Conservation (phyloP, 2,888 invertebrate genomes). For the Philhelius pedissequus region DNA sequence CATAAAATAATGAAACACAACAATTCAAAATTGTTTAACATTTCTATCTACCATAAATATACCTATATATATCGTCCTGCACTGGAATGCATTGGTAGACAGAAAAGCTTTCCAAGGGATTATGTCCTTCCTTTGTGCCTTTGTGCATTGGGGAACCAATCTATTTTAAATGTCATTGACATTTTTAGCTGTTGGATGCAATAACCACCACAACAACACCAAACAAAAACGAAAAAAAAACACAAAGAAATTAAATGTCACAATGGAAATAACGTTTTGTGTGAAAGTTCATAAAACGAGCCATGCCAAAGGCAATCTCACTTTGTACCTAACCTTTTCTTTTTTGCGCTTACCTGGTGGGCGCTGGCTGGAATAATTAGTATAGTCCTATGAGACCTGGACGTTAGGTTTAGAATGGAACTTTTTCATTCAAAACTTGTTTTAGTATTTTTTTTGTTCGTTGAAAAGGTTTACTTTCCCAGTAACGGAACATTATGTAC, state of each 20-base stretch:
- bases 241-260: not conserved
- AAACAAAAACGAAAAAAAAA: no score
- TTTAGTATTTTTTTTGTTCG: not conserved
- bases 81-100: not conserved
- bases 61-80: not conserved
- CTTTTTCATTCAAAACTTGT: not conserved
- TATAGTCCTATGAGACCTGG: not conserved
- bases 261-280: not conserved
- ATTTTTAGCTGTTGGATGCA: not conserved
- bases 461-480: not conserved
- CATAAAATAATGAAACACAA: constrained; percentile 12
- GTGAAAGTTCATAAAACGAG: not conserved
- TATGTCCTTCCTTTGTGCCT: no score
- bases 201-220: no score
- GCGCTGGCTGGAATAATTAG: not conserved
- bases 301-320: not conserved
- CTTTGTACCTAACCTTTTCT: not conserved
- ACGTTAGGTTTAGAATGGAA: not conserved
- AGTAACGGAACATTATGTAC: not conserved
- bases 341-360: not conserved
- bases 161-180: constrained; percentile 25
- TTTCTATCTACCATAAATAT: not conserved
- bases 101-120: not conserved
- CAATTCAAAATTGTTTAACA: constrained; percentile 17
- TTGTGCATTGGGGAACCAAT: not conserved